Conservation (phyloP, 2,113 vertebrate species). For the Thalassoma bifasciatum region DNA sequence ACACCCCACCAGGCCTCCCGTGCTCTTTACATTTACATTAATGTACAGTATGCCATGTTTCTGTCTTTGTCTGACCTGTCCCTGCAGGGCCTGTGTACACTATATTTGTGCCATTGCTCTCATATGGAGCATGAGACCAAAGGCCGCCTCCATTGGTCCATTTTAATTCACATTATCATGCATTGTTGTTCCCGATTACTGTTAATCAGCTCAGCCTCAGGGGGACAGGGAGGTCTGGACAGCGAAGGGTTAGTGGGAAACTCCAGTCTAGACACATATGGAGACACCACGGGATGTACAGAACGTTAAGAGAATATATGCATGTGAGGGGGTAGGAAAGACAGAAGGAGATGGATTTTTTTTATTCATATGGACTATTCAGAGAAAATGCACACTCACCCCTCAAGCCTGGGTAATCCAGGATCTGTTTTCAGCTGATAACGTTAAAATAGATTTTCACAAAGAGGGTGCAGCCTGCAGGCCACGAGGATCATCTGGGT, state of each 20-base stretch:
- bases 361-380: slow-evolving; percentile 17
- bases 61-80: slow-evolving; percentile 61
- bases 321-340: background rate
- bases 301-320: background rate
- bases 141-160: slow-evolving; percentile 54
- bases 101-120: slow-evolving; percentile 39
- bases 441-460: slow-evolving; percentile 44
- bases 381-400: slow-evolving; percentile 2
- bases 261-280: slow-evolving; percentile 53
- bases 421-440: slow-evolving; percentile 72
- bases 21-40: slow-evolving; percentile 63
- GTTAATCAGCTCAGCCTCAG: slow-evolving; percentile 64
- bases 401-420: slow-evolving; percentile 56
- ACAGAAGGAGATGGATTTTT: slow-evolving; percentile 2
- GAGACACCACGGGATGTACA: slow-evolving; percentile 14
- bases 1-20: slow-evolving; percentile 25
- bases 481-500: slow-evolving; percentile 46
- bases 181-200: slow-evolving; percentile 69
- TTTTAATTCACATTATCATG: slow-evolving; percentile 74
- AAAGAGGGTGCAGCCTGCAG: slow-evolving; percentile 35
- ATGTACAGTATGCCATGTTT: slow-evolving; percentile 49
- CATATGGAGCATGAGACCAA: slow-evolving; percentile 49
- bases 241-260: slow-evolving; percentile 31
- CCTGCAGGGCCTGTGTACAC: slow-evolving; percentile 40
- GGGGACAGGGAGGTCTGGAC: slow-evolving; percentile 38